Percentiles rank a stretch among this genome's conserved stretches.
These are phyloP conservation scores for Campoplex nolae DNA, from an alignment of 2,888 invertebrate genomes.

Conservation along the genomic window DNA sequence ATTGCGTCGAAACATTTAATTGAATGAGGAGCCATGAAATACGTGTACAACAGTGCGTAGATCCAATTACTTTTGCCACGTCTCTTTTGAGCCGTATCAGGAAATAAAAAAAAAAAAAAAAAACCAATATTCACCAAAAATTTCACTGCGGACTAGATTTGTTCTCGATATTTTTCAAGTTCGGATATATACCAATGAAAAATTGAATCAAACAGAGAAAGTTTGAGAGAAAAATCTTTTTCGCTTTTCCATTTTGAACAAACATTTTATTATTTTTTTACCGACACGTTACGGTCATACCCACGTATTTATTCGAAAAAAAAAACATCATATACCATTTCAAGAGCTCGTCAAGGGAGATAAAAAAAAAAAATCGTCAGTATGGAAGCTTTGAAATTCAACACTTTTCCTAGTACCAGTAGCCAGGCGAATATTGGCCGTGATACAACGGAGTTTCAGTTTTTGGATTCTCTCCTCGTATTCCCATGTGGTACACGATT, in stretches of 20 bases:
- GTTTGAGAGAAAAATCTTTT: not conserved
- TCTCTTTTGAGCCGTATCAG: not conserved
- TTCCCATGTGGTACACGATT: not conserved
- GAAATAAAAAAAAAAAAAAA: not conserved
- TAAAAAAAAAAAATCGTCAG: constrained; percentile 26
- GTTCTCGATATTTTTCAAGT: not conserved
- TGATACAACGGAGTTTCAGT: not conserved
- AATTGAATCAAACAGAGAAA: not conserved
- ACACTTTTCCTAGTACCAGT: constrained; percentile 26
- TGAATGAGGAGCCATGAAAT: constrained; percentile 19
- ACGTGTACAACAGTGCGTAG: constrained; percentile 12
- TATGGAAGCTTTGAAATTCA: constrained; percentile 51
- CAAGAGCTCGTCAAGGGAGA: not conserved
- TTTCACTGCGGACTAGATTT: not conserved
- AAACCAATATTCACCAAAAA: not conserved
- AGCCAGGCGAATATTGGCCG: not conserved
- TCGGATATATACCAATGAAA: not conserved
- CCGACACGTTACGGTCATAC: constrained; percentile 7
- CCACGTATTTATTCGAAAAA: not conserved
- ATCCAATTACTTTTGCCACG: constrained; percentile 36
- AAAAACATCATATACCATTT: not conserved
- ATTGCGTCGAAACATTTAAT: constrained; percentile 4
- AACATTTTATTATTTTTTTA: not conserved
- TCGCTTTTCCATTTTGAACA: not conserved
- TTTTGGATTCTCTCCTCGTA: constrained; percentile 14